phyloP scores from a whole-genome alignment of 2,797 vertebrate genomes.

The Poecile montanus region DNA sequence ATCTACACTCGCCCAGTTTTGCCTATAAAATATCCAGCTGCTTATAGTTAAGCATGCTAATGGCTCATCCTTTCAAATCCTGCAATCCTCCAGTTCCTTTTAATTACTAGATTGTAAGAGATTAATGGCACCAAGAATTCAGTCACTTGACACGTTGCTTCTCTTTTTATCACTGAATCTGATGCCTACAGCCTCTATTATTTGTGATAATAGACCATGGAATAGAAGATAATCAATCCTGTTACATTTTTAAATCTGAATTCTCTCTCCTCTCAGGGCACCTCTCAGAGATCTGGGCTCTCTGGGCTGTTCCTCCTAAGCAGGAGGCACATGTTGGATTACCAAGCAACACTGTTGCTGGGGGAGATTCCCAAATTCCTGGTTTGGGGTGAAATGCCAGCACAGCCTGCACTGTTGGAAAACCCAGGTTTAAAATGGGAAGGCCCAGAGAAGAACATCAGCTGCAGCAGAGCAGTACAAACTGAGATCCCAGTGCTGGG shows the following conservation, averaged over 20 bases:
- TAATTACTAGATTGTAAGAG: conserved; percentile 7
- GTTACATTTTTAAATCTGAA: neutral
- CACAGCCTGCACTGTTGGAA: neutral
- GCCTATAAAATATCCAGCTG: neutral
- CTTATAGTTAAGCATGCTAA: neutral
- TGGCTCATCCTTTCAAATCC: neutral
- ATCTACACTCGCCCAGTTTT: neutral
- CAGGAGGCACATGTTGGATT: neutral
- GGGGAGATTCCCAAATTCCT: neutral
- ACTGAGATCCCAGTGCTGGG: neutral
- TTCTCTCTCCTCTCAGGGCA: neutral
- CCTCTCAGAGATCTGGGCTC: neutral
- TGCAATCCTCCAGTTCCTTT: neutral
- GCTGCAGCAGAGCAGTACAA: neutral
- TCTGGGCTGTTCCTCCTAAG: neutral
- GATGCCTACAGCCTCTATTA: neutral
- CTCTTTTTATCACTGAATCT: neutral
- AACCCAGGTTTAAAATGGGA: neutral
- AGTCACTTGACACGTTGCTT: conserved; percentile 8
- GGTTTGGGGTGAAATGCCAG: neutral
- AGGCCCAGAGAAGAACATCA: neutral
- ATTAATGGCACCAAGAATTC: neutral
- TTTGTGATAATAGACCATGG: neutral
- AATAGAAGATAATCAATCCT: neutral
- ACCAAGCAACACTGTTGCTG: neutral